Evolutionary conservation across 2,888 invertebrate genomes (phyloP).

Genomic region (Chaetogeoica ovagalla): DNA sequence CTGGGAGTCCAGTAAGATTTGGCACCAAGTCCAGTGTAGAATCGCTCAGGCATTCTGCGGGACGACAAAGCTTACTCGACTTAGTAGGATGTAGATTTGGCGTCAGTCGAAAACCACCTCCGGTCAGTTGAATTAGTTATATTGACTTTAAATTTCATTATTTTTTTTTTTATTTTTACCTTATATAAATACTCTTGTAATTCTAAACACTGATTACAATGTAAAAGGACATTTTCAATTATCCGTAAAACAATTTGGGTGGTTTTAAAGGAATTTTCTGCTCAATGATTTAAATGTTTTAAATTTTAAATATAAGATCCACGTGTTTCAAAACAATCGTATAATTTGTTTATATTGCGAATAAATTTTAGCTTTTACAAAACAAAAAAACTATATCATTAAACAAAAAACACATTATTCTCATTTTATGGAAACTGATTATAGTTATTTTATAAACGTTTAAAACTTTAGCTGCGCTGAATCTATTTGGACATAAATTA

Average conservation of each 20-base stretch:
- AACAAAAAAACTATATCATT: too few species aligned
- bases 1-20: constrained; percentile 61
- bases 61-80: constrained; percentile 68
- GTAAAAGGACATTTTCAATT: background rate
- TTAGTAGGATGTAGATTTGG: constrained; percentile 81
- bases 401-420: too few species aligned
- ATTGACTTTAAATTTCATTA: background rate
- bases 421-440: too few species aligned
- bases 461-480: too few species aligned
- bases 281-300: background rate
- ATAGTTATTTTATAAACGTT: too few species aligned
- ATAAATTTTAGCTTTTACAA: too few species aligned
- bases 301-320: too few species aligned
- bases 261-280: background rate
- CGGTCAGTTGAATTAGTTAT: constrained; percentile 38
- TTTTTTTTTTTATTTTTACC: too few species aligned
- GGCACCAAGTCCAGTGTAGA: constrained; percentile 61
- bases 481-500: too few species aligned
- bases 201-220: background rate
- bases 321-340: too few species aligned
- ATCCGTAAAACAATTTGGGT: background rate
- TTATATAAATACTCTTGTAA: too few species aligned
- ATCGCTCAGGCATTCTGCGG: constrained; percentile 64
- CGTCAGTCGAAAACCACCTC: constrained; percentile 57
- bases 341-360: too few species aligned